A percentile compares a stretch with the other conserved stretches of the same genome.
phyloP scores from a whole-genome alignment of 2,113 vertebrate genomes.

The Indicator indicator region DNA sequence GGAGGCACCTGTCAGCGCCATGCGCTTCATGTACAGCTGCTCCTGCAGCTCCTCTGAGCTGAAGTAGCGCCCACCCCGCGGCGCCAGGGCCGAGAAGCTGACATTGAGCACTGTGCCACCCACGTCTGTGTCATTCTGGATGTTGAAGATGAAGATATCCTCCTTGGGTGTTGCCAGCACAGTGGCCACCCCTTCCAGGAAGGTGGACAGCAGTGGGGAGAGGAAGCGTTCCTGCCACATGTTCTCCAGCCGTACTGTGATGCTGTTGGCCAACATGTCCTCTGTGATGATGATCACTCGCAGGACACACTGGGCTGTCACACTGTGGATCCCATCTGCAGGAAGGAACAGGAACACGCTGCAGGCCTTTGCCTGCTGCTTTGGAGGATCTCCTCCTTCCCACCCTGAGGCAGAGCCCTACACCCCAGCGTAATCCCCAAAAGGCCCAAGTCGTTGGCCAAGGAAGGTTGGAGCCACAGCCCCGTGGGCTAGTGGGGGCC shows the following conservation, averaged over 20 bases:
- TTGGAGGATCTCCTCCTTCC: background rate
- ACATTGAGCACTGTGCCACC: slow-evolving; percentile 88
- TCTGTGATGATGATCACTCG: slow-evolving; percentile 97
- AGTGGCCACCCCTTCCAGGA: slow-evolving; percentile 93
- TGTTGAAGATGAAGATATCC: slow-evolving; percentile 98
- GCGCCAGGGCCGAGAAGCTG: slow-evolving; percentile 91
- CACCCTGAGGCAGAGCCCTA: background rate
- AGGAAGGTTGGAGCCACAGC: background rate
- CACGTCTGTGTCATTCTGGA: slow-evolving; percentile 93
- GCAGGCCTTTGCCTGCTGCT: background rate
- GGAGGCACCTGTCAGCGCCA: slow-evolving; percentile 86
- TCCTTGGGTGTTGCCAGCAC: slow-evolving; percentile 90
- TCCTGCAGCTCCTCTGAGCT: slow-evolving; percentile 97
- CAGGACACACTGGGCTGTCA: slow-evolving; percentile 92
- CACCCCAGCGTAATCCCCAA: background rate
- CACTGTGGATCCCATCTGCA: slow-evolving; percentile 92
- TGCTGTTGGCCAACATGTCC: slow-evolving; percentile 95
- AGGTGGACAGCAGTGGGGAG: slow-evolving; percentile 88
- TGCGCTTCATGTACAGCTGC: slow-evolving; percentile 95
- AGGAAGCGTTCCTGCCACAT: slow-evolving; percentile 99
- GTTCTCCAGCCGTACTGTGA: slow-evolving; percentile 96
- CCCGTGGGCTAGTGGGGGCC: too few species aligned
- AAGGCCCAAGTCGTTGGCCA: background rate
- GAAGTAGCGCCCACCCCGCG: slow-evolving; percentile 87
- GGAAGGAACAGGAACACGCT: background rate